These are phyloP conservation scores for Rhopalosiphum maidis DNA, from an alignment of 1,140 invertebrate genomes.

Conservation along the genomic window DNA sequence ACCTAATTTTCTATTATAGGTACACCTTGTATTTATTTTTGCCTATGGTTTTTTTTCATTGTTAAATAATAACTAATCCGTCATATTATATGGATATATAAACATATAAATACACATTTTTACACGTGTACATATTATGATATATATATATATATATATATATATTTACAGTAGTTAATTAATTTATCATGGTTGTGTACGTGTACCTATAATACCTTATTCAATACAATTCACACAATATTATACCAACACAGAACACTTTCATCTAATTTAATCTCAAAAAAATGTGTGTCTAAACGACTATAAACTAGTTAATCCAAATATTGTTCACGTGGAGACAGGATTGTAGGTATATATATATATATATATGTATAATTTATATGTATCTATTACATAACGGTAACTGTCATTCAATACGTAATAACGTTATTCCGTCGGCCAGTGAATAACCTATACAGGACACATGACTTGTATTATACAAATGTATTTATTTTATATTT, in stretches of 20 bases:
- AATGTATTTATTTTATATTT: constrained; percentile 18
- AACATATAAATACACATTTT: not conserved
- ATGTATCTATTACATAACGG: not conserved
- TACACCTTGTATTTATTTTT: not conserved
- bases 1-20: not conserved
- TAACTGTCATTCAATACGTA: not conserved
- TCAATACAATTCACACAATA: not conserved
- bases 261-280: not conserved
- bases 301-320: constrained; percentile 32
- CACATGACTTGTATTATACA: not conserved
- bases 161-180: constrained; percentile 1
- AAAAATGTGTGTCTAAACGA: not conserved
- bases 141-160: not conserved
- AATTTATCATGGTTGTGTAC: not conserved
- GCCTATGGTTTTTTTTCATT: not conserved
- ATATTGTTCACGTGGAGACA: not conserved
- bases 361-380: not conserved
- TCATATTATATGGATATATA: not conserved
- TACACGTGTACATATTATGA: not conserved
- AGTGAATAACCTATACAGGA: not conserved
- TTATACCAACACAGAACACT: not conserved
- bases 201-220: not conserved
- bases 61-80: constrained; percentile 8
- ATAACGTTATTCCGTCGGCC: not conserved
- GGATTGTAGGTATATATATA: not conserved